Conservation (phyloP, 1,140 invertebrate species). For the Mylabris phalerata region DNA sequence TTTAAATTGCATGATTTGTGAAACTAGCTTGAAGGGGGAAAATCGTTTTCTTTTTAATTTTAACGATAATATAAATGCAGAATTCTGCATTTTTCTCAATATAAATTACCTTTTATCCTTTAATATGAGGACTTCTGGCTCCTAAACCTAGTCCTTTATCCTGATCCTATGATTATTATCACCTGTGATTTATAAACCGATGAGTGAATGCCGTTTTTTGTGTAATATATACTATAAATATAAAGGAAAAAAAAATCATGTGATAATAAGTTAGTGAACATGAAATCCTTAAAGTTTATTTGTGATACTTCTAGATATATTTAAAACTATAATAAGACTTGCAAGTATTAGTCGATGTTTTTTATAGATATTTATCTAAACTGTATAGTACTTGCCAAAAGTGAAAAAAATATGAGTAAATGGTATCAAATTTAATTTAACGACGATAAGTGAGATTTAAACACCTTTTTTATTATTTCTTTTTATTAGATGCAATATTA, state of each 20-base stretch:
- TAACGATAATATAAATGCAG: too few species aligned
- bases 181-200: constrained; percentile 17
- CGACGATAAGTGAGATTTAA: constrained; percentile 13
- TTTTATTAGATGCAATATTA: constrained; percentile 13
- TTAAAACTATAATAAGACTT: constrained; percentile 30
- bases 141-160: constrained; percentile 31
- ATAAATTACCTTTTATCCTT: constrained; percentile 26
- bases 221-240: constrained; percentile 12
- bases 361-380: constrained; percentile 12
- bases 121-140: constrained; percentile 34
- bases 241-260: constrained; percentile 9
- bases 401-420: not conserved
- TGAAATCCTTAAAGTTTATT: constrained; percentile 28
- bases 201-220: constrained; percentile 23
- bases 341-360: constrained; percentile 25
- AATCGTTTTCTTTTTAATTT: not conserved
- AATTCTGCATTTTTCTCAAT: not conserved
- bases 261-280: constrained; percentile 34
- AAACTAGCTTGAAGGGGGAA: not conserved
- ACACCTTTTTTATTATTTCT: constrained; percentile 4
- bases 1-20: too few species aligned
- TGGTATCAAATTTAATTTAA: constrained; percentile 14
- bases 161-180: constrained; percentile 18
- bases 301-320: constrained; percentile 27
- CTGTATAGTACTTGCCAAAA: constrained; percentile 16